These are phyloP conservation scores for Butorides virescens DNA, from an alignment of 2,113 vertebrate species.

Conservation along the genomic window DNA sequence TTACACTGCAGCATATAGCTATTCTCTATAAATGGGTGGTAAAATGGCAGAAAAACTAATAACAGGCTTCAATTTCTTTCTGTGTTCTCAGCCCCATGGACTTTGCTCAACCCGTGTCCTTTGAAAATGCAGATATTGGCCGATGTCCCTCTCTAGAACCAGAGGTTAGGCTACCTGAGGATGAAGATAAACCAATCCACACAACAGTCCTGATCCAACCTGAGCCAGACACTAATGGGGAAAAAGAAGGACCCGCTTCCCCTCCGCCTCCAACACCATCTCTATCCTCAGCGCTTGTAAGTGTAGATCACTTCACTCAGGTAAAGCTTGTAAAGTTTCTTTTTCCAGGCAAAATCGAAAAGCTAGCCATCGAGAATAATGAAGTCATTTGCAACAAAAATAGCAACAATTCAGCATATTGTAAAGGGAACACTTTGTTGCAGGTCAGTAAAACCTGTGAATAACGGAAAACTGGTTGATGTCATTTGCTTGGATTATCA, in stretches of 20 bases:
- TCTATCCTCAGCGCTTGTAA: constrained; percentile 67
- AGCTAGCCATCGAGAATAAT: not conserved
- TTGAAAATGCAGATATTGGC: constrained; percentile 96
- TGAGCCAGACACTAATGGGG: constrained; percentile 17
- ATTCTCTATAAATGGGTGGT: not conserved
- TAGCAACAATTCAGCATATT: not conserved
- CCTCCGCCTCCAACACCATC: constrained; percentile 35
- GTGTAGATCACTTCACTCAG: constrained; percentile 31
- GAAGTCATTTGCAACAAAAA: not conserved
- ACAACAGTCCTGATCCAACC: constrained; percentile 31
- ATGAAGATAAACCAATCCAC: constrained; percentile 49
- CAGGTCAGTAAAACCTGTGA: not conserved
- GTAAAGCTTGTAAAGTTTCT: not conserved
- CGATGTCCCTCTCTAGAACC: constrained; percentile 78
- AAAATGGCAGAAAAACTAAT: not conserved
- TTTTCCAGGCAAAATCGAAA: not conserved
- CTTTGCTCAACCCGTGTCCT: constrained; percentile 88
- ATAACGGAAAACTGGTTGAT: not conserved
- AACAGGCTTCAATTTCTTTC: not conserved
- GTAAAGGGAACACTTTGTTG: not conserved
- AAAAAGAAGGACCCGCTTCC: constrained; percentile 16
- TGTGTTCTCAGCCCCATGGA: constrained; percentile 85
- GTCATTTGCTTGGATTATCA: not conserved
- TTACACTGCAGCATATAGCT: not conserved
- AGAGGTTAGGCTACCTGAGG: constrained; percentile 34